Base-by-base conservation (phyloP, 2,113 vertebrate species). In the Periophthalmus modestus region DNA sequence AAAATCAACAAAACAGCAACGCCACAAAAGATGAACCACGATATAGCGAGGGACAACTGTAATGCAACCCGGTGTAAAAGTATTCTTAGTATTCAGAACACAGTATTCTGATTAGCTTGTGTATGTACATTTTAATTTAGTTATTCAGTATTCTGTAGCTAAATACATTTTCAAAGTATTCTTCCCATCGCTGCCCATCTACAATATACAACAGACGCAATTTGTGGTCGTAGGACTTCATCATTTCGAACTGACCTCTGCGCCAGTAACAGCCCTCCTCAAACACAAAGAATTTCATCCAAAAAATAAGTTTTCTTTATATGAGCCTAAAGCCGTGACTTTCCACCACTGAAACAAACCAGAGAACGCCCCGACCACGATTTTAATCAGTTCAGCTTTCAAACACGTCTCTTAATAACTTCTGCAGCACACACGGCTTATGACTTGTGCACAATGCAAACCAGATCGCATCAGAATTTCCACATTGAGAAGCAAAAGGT, bases 401-500 rank as follows among this genome's bases (percentile, higher is more conserved):
- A 85, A 72, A 34, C 82, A 82, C 59, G 11, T 80, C 82, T 77
- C 87, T 81, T 86, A 84, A 90, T 85, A 90, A 81, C 81, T 74
- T 83, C 70, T 76, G 33, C 58, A 58, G 52, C 24, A 75, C 73
- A 61, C 81, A 87, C 59, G 73, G 79, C 74, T 73, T 71, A 58
- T 69, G 80, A 82, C 72, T 84, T 84, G 59, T 78, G 83, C 87
- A 85, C 82, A 92, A 93, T 83, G 73, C 79, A 89, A 92, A 89
- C 82, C 89, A 93, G 87, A 93, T 85, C 84, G 68, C 84, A 88
- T 76, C 46, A 69, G 79, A 91, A 90, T 92, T 90, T 89, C 85
- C 85, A 81, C 34, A 79, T 28, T 71, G 47, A 77, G 80, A 83
- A 85, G 79, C 76, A 81, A 90, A 86, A 90, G 82, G 78, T 74